Evolutionary conservation across 2,797 vertebrate species (phyloP).

Genomic region (Hydrolagus colliei): DNA sequence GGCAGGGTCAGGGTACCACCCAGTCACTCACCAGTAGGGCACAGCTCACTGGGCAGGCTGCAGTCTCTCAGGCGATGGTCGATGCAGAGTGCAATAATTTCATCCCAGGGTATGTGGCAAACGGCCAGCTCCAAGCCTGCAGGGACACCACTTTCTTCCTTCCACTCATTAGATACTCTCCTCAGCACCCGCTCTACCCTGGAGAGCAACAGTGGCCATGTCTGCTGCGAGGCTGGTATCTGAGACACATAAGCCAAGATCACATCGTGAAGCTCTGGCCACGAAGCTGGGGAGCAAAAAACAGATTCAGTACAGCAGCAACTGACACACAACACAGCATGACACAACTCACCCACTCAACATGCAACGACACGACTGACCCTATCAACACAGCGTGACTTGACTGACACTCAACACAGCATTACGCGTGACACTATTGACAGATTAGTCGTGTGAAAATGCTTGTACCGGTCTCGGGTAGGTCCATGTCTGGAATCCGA

Average conservation of each 20-base stretch:
- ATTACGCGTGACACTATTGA: no score
- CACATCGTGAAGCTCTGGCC: conserved; percentile 67
- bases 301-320: neutral
- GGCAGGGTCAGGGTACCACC: no score
- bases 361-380: no score
- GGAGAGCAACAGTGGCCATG: conserved; percentile 75
- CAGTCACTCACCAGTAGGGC: conserved; percentile 57
- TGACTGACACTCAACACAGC: no score
- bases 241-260: conserved; percentile 67
- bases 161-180: conserved; percentile 51
- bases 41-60: conserved; percentile 54
- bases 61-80: conserved; percentile 88
- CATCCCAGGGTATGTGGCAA: conserved; percentile 78
- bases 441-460: neutral
- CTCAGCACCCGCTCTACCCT: conserved; percentile 74
- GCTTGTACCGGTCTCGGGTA: conserved; percentile 56
- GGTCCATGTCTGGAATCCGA: conserved; percentile 74
- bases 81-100: conserved; percentile 71
- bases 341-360: no score
- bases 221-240: conserved; percentile 61
- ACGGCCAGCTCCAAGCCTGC: conserved; percentile 46
- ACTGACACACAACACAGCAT: no score
- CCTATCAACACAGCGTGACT: no score
- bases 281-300: conserved; percentile 59
- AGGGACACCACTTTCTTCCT: conserved; percentile 1